A percentile compares a stretch with the other conserved stretches of the same genome.
Evolutionary conservation across 2,888 invertebrate species (phyloP).

Genomic region (Eilema griseolum): DNA sequence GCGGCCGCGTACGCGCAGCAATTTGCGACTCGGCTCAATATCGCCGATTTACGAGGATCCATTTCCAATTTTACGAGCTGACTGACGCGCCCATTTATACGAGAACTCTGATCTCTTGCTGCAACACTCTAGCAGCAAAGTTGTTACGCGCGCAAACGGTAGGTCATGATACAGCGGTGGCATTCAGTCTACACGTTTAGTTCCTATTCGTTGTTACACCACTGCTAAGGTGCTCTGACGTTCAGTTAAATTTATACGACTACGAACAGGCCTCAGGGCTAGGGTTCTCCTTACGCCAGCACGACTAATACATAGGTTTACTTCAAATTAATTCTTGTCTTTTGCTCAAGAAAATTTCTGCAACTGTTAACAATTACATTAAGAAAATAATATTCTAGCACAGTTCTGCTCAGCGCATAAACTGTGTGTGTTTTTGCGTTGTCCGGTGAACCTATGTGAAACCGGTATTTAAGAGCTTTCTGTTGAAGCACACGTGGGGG

Average conservation of each 20-base stretch:
- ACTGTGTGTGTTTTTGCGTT: constrained; percentile 55
- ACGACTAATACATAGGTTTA: constrained; percentile 60
- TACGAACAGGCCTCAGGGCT: constrained; percentile 55
- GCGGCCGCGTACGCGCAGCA: constrained; percentile 73
- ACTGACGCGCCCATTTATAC: constrained; percentile 69
- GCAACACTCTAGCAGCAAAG: constrained; percentile 51
- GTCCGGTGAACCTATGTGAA: constrained; percentile 49
- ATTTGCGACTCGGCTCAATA: constrained; percentile 76
- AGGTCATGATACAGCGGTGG: constrained; percentile 61
- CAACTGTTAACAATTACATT: constrained; percentile 56
- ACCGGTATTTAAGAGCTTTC: constrained; percentile 60
- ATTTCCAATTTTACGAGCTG: constrained; percentile 79
- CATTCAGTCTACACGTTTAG: constrained; percentile 61
- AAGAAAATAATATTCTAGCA: constrained; percentile 50
- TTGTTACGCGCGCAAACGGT: constrained; percentile 47
- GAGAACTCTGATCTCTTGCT: constrained; percentile 62
- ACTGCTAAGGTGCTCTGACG: constrained; percentile 66
- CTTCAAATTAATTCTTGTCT: constrained; percentile 62
- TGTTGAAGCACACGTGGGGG: constrained; percentile 68
- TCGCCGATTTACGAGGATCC: constrained; percentile 78
- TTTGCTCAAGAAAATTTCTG: constrained; percentile 51
- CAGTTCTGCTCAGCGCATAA: constrained; percentile 43
- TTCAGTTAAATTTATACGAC: constrained; percentile 68
- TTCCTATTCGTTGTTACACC: constrained; percentile 67
- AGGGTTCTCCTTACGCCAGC: constrained; percentile 64